These are phyloP conservation scores for Buphagus erythrorhynchus DNA, from an alignment of 2,797 vertebrate genomes.

Conservation along the genomic window DNA sequence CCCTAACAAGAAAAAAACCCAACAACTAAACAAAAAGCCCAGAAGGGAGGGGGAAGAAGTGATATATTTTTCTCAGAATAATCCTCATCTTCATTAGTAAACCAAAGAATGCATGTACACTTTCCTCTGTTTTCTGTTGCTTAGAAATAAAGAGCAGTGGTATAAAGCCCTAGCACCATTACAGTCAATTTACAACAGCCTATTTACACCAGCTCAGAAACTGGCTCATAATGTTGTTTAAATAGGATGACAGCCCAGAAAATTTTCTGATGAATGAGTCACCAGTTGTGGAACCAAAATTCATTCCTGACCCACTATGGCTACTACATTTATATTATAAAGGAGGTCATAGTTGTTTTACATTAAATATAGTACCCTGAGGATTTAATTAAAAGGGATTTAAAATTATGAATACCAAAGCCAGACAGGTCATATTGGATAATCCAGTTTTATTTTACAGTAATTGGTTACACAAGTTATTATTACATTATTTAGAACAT, in stretches of 20 bases:
- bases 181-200: background rate
- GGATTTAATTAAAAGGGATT: conserved; percentile 71
- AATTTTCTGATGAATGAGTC: conserved; percentile 10
- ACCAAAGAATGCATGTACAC: background rate
- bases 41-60: background rate
- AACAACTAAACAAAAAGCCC: background rate
- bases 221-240: background rate
- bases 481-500: conserved; percentile 65
- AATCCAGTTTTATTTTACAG: conserved; percentile 67
- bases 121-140: background rate
- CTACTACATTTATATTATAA: conserved; percentile 16
- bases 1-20: background rate
- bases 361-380: conserved; percentile 22
- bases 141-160: conserved; percentile 2
- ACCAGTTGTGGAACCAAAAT: background rate
- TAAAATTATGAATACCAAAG: conserved; percentile 46
- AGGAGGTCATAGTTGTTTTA: conserved; percentile 5
- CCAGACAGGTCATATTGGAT: conserved; percentile 49
- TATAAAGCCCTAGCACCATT: background rate
- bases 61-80: background rate
- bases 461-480: conserved; percentile 64
- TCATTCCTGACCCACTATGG: background rate
- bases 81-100: background rate
- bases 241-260: background rate
- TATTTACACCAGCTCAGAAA: conserved; percentile 16